Percentiles rank a stretch among this genome's conserved stretches.
Evolutionary conservation across 1,140 invertebrate genomes (phyloP).

Genomic region (Himalopsyche phryganea): DNA sequence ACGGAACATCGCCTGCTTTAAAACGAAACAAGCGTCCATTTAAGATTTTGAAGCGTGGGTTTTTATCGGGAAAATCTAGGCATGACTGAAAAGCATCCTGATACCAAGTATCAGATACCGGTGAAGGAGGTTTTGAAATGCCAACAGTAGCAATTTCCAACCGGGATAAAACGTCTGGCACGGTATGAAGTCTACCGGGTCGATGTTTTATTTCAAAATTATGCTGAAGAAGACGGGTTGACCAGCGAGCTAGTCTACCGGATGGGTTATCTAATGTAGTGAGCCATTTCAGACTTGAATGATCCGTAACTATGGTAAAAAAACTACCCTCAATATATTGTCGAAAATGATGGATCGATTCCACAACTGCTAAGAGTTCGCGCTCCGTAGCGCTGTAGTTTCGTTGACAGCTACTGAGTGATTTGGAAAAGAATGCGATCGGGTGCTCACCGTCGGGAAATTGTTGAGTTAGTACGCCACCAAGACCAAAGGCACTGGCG

Average conservation of each 20-base stretch:
- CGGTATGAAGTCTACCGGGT: too few relatives aligned
- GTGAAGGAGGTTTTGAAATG: too few relatives aligned
- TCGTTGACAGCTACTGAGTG: not conserved
- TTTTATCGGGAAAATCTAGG: too few relatives aligned
- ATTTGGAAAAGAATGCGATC: not conserved
- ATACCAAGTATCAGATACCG: too few relatives aligned
- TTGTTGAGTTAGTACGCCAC: not conserved
- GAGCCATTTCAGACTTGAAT: not conserved
- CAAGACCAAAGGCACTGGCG: not conserved
- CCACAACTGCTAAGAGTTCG: not conserved
- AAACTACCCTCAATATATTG: not conserved
- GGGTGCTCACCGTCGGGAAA: conserved; percentile 3
- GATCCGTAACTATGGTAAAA: not conserved
- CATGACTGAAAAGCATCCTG: too few relatives aligned
- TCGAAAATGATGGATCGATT: not conserved
- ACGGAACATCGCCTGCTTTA: too few relatives aligned
- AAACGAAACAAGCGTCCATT: too few relatives aligned
- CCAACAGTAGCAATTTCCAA: too few relatives aligned
- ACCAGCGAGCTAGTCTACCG: not conserved
- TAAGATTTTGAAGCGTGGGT: too few relatives aligned
- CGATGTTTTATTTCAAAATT: too few relatives aligned
- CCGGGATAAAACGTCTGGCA: too few relatives aligned
- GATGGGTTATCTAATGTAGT: not conserved
- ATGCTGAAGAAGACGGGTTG: too few relatives aligned
- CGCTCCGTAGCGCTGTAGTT: not conserved